Conservation (phyloP, 2,113 vertebrate species). For the Pachypanchax playfairii region DNA sequence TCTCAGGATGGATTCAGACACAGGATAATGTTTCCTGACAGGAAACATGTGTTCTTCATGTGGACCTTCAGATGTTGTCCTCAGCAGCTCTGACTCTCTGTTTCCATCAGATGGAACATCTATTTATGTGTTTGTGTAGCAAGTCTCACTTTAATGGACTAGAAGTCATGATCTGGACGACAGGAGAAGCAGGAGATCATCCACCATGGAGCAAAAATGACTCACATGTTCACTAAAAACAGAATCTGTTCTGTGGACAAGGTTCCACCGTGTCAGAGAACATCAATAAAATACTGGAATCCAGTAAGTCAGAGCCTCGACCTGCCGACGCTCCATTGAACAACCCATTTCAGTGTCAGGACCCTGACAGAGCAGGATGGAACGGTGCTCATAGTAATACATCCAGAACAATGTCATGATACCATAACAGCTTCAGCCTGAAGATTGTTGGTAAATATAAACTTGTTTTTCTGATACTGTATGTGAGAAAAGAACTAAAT, state of each 20-base stretch:
- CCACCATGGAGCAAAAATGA: conserved; percentile 19
- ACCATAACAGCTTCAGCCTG: too few species aligned
- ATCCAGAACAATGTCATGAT: too few species aligned
- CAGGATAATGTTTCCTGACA: too few species aligned
- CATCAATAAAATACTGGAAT: conserved; percentile 25
- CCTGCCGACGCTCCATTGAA: conserved; percentile 40
- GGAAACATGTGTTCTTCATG: too few species aligned
- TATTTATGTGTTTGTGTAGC: neutral
- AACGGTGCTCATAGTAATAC: neutral
- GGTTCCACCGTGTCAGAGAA: conserved; percentile 23
- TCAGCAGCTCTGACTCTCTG: too few species aligned
- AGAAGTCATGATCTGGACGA: conserved; percentile 22
- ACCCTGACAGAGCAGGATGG: neutral
- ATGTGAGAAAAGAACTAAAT: too few species aligned
- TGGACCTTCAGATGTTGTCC: too few species aligned
- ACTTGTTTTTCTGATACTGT: too few species aligned
- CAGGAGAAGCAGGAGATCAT: conserved; percentile 17
- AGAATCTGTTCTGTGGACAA: conserved; percentile 8
- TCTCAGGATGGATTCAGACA: too few species aligned
- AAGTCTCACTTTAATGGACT: conserved; percentile 17
- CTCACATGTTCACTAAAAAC: too few species aligned
- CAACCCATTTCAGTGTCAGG: conserved; percentile 25
- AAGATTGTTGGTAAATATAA: too few species aligned
- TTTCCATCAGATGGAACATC: too few species aligned
- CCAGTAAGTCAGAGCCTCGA: conserved; percentile 22